Percentiles rank a stretch among this genome's conserved stretches.
These are phyloP conservation scores for Steinernema carpocapsae DNA, from an alignment of 2,888 invertebrate species.

Conservation along the genomic window DNA sequence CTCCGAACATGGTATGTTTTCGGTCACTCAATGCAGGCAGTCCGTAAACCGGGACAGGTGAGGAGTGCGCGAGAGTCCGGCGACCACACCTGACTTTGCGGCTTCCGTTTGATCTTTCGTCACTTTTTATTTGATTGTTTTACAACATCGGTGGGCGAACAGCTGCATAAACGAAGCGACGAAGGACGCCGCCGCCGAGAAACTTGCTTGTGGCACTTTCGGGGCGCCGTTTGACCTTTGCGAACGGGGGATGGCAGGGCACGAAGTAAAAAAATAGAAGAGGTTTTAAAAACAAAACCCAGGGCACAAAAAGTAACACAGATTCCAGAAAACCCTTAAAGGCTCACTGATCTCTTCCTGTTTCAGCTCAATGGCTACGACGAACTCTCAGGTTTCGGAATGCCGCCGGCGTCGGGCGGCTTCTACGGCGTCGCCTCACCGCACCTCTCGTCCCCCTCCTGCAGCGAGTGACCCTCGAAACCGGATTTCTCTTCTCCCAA, in stretches of 20 bases:
- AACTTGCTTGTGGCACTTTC: slow-evolving; percentile 11
- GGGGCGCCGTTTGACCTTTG: slow-evolving; percentile 10
- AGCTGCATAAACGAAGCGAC: slow-evolving; percentile 33
- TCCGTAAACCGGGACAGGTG: slow-evolving; percentile 25
- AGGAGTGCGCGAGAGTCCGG: slow-evolving; percentile 17
- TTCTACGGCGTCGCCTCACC: slow-evolving; percentile 34
- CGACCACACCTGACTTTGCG: slow-evolving; percentile 30
- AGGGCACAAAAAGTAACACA: too few relatives aligned
- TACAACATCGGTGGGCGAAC: slow-evolving; percentile 31
- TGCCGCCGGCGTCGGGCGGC: neutral
- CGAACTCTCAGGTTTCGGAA: slow-evolving; percentile 32
- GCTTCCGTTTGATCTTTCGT: slow-evolving; percentile 30
- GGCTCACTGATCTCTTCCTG: neutral
- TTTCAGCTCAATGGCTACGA: slow-evolving; percentile 35
- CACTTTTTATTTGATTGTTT: slow-evolving; percentile 35
- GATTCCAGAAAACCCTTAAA: too few relatives aligned
- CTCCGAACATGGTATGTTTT: slow-evolving; percentile 25
- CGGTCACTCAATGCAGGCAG: neutral
- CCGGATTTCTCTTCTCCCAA: neutral
- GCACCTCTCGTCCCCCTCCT: slow-evolving; percentile 39
- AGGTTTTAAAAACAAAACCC: too few relatives aligned
- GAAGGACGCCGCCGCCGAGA: slow-evolving; percentile 10
- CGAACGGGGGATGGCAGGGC: neutral
- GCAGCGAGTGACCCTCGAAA: slow-evolving; percentile 36
- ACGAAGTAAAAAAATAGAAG: too few relatives aligned